Evolutionary conservation across 2,113 vertebrate genomes (phyloP).

Genomic region (Campylorhamphus procurvoides): DNA sequence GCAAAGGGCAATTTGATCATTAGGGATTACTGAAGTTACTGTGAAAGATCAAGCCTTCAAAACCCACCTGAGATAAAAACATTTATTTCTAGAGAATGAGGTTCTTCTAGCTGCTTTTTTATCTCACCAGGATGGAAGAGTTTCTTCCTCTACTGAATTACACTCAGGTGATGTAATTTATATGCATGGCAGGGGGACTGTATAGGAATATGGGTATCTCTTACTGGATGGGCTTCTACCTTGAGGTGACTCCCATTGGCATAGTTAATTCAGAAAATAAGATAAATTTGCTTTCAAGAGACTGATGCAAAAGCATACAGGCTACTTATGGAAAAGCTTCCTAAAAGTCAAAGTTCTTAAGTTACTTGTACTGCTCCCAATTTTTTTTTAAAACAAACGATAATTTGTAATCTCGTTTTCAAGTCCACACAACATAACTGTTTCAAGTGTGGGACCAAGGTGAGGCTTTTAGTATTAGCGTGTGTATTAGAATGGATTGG

Average conservation of each 20-base stretch:
- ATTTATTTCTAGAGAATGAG: background rate
- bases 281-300: background rate
- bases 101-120: background rate
- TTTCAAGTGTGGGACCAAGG: background rate
- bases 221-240: background rate
- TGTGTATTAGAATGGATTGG: background rate
- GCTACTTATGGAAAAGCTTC: background rate
- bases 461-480: background rate
- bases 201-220: background rate
- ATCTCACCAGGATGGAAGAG: background rate
- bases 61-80: fast-evolving
- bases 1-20: background rate
- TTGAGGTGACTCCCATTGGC: background rate
- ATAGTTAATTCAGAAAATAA: background rate
- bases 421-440: background rate
- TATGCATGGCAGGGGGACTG: fast-evolving
- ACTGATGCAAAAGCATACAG: background rate
- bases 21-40: background rate
- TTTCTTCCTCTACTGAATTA: background rate
- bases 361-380: background rate
- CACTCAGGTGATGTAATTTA: background rate
- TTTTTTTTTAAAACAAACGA: background rate
- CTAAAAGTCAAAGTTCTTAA: background rate
- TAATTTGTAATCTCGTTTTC: background rate
- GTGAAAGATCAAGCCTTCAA: background rate